These are phyloP conservation scores for Scarus forsteni DNA, from an alignment of 2,797 vertebrate species.

Conservation along the genomic window DNA sequence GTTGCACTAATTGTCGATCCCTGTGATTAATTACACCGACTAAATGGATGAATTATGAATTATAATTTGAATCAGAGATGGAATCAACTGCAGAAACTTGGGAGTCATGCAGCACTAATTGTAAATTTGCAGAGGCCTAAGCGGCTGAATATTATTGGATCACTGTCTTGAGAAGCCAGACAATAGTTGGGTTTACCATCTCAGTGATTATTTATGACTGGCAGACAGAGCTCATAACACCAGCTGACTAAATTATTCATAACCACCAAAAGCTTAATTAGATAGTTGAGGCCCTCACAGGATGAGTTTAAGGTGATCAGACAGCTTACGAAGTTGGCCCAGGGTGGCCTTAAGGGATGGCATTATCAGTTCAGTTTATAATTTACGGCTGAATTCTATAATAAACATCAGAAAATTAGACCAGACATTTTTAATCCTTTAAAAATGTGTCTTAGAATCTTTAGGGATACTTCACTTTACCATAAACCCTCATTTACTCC, in stretches of 20 bases:
- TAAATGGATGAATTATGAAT: slow-evolving; percentile 55
- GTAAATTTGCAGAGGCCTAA: slow-evolving; percentile 33
- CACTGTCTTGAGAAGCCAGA: slow-evolving; percentile 41
- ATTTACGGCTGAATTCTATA: too few species aligned
- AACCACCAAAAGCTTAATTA: not conserved
- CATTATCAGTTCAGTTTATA: too few species aligned
- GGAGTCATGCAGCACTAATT: slow-evolving; percentile 50
- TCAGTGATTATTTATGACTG: slow-evolving; percentile 36
- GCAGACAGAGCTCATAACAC: slow-evolving; percentile 20
- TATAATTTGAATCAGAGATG: slow-evolving; percentile 57
- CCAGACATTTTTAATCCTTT: not conserved
- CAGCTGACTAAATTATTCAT: slow-evolving; percentile 38
- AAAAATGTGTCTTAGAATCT: not conserved
- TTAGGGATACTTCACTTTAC: not conserved
- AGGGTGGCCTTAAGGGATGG: not conserved
- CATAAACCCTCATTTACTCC: too few species aligned
- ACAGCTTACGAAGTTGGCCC: not conserved
- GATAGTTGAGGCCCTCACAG: not conserved
- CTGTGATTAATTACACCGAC: slow-evolving; percentile 50
- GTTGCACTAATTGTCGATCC: slow-evolving; percentile 52
- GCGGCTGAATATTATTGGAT: slow-evolving; percentile 33
- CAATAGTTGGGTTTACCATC: slow-evolving; percentile 32
- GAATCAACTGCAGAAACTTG: slow-evolving; percentile 48
- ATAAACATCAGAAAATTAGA: not conserved
- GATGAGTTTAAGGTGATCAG: not conserved